Base-by-base conservation (phyloP, 2,888 invertebrate species). In the Synergus laeviventris region DNA sequence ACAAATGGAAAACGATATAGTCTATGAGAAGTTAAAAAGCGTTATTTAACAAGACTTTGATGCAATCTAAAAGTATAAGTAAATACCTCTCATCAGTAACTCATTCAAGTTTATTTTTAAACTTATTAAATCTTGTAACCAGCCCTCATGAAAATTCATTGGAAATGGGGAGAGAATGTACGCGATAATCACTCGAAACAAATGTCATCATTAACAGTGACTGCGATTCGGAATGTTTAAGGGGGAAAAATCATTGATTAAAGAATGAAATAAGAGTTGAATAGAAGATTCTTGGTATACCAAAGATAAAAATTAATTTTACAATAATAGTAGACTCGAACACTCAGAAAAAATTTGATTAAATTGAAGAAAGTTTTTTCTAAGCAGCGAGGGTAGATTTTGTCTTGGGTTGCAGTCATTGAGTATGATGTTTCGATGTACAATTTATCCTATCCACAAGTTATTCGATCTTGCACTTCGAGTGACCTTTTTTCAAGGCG, bases 381-480 rank as follows among this genome's bases (percentile, higher is more conserved):
- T 45, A 49, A 7, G 49, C n/a, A 1, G 49, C n/a, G n/a, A n/a
- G n/a, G 1, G n/a, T n/a, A 49, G n/a, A 45, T 66, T 66, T 66
- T n/a, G 14, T 9, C 24, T 31, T 14, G 24, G 14, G 5, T 70
- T 49, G 45, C 9, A 70, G 70, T 70, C 36, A 14, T 24, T 54
- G 49, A 31, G 49, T 70, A 49, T 70, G 24, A 49, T 70, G 36
- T 70, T 70, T 70, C n/a, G 9, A 31, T 54, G 12, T 18, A 49
- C 12, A 70, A 54, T 70, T n/a, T 45, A 70, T n/a, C n/a, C 49
- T 24, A 70, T 36, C 14, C 11, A 54, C 36, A 70, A 70, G 70
- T 70, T 49, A 70, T 70, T 54, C 70, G 70, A 70, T 70, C 49
- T 70, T 70, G 49, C 70, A 3, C 70, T 70, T 45, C 49, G 70